Evolutionary conservation across 2,888 invertebrate species (phyloP).

Genomic region (Aplocera efformata): DNA sequence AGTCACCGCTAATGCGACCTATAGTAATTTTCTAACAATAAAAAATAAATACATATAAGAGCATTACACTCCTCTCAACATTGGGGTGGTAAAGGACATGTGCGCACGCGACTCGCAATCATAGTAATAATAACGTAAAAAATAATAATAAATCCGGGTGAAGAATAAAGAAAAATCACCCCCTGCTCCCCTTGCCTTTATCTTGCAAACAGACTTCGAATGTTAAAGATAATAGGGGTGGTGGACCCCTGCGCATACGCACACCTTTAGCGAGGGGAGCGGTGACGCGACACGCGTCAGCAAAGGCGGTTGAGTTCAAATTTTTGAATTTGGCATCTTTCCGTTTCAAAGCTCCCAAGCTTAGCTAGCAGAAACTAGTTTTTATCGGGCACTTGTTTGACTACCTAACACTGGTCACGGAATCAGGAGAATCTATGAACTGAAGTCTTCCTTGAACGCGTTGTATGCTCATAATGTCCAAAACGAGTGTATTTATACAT

Average conservation of each 20-base stretch:
- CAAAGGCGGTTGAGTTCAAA: constrained; percentile 71
- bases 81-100: constrained; percentile 67
- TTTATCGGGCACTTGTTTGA: too few relatives aligned
- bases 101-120: constrained; percentile 76
- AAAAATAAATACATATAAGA: constrained; percentile 65
- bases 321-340: constrained; percentile 45
- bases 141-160: constrained; percentile 80
- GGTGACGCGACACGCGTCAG: constrained; percentile 46
- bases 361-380: not conserved
- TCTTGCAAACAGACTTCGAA: constrained; percentile 79
- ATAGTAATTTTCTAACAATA: constrained; percentile 69
- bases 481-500: too few relatives aligned
- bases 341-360: constrained; percentile 4
- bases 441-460: too few relatives aligned
- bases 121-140: constrained; percentile 79
- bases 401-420: too few relatives aligned
- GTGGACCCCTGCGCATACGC: constrained; percentile 58
- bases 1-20: constrained; percentile 62
- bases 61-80: constrained; percentile 62
- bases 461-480: too few relatives aligned
- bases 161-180: constrained; percentile 79
- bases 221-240: constrained; percentile 79
- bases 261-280: constrained; percentile 69
- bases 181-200: constrained; percentile 76
- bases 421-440: too few relatives aligned